phyloP scores from a whole-genome alignment of 2,113 vertebrate genomes.

The Antechinus stuartii region DNA sequence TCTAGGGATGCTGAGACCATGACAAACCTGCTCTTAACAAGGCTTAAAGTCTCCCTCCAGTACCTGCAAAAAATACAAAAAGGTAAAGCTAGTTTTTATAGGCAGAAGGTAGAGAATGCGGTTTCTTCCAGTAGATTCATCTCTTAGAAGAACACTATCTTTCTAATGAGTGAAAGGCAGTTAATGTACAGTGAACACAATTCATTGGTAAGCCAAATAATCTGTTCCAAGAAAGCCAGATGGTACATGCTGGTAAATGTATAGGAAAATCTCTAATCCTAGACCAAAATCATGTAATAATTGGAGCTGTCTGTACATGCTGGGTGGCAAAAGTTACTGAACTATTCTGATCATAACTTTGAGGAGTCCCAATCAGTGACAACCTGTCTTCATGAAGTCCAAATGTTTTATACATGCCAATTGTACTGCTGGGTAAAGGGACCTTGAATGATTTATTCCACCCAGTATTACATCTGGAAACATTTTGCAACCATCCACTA shows the following conservation, averaged over 20 bases:
- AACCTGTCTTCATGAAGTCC: not conserved
- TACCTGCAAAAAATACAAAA: not conserved
- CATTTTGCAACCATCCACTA: not conserved
- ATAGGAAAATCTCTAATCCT: not conserved
- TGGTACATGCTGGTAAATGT: conserved; percentile 1
- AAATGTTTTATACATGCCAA: not conserved
- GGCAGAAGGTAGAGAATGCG: not conserved
- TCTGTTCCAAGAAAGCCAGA: not conserved
- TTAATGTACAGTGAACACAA: not conserved
- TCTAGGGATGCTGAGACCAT: not conserved
- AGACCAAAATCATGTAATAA: conserved; percentile 5
- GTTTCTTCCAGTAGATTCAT: not conserved
- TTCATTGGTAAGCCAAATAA: not conserved
- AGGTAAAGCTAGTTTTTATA: not conserved
- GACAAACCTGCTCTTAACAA: not conserved
- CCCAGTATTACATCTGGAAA: not conserved
- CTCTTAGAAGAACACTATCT: not conserved
- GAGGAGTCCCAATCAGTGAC: not conserved
- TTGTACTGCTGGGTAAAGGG: not conserved
- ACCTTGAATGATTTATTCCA: not conserved
- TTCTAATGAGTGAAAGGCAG: not conserved
- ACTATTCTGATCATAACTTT: not conserved
- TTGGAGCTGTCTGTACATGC: not conserved
- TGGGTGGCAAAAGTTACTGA: not conserved
- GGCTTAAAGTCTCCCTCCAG: not conserved